phyloP scores from a whole-genome alignment of 2,797 vertebrate species.

The Prionace glauca region DNA sequence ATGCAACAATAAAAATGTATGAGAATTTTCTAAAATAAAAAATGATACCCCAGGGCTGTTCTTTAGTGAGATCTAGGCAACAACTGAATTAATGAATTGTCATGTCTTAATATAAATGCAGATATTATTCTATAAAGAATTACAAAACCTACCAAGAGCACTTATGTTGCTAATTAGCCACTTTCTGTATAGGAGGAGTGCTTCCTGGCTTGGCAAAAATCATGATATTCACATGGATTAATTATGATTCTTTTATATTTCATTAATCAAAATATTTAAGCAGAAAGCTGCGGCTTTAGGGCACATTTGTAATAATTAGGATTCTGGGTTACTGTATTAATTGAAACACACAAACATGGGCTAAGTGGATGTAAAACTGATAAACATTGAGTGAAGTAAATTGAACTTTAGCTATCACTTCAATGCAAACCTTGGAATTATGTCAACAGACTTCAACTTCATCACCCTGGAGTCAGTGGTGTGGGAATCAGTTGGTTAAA shows the following conservation, averaged over 20 bases:
- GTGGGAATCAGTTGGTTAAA: not conserved
- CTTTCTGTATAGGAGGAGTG: not conserved
- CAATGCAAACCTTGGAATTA: not conserved
- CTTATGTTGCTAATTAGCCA: not conserved
- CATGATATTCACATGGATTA: not conserved
- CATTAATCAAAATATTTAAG: not conserved
- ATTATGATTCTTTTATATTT: conserved; percentile 8
- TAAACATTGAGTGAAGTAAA: not conserved
- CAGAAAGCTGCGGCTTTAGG: not conserved
- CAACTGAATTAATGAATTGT: not conserved
- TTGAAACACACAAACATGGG: not conserved
- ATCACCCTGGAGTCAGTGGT: not conserved
- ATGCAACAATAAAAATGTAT: not conserved
- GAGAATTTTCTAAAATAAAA: not conserved
- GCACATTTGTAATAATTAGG: not conserved
- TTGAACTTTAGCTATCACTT: not conserved
- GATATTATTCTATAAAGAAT: not conserved
- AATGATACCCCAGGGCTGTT: not conserved
- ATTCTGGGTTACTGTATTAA: not conserved
- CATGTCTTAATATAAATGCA: conserved; percentile 5
- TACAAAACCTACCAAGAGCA: not conserved
- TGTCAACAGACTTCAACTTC: not conserved
- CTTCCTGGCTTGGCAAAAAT: not conserved
- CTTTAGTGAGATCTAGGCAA: not conserved
- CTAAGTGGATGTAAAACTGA: not conserved